phyloP scores from a whole-genome alignment of 2,888 invertebrate genomes.

The Pristionchus fissidentatus region DNA sequence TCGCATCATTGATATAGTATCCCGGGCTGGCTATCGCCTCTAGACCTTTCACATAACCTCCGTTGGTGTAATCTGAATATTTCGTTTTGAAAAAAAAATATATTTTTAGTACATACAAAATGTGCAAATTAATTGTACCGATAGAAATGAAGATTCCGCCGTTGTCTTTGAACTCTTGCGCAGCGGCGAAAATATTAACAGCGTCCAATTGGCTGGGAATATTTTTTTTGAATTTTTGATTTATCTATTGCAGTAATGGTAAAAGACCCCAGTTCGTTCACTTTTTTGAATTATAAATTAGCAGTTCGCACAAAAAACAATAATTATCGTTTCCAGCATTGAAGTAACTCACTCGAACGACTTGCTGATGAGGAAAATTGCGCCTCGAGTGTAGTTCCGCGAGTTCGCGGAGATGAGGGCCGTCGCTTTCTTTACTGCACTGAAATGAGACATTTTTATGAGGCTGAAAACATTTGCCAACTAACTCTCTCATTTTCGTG shows the following conservation, averaged over 20 bases:
- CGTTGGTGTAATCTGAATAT: neutral
- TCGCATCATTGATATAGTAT: conserved; percentile 31
- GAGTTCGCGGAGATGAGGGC: neutral
- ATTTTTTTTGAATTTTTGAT: no score
- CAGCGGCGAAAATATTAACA: neutral
- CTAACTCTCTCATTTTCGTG: conserved; percentile 10
- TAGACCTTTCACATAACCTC: neutral
- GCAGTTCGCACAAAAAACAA: no score
- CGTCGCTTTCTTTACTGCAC: neutral
- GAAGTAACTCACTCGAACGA: neutral
- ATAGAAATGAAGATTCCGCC: conserved; percentile 31
- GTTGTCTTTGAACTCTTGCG: neutral
- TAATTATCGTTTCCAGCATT: no score
- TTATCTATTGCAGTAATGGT: no score
- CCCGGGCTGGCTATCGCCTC: neutral
- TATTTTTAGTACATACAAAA: no score
- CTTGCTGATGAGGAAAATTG: conserved; percentile 26
- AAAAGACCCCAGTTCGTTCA: no score
- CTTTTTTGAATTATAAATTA: no score
- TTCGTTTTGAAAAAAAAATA: neutral
- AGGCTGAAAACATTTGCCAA: no score
- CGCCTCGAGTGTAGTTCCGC: neutral
- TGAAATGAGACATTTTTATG: neutral
- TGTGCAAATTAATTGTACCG: no score
- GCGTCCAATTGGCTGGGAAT: conserved; percentile 15